Evolutionary conservation across 2,113 vertebrate species (phyloP), one percentile per base, ranked within the genome.

Genomic region (Channa maculata): DNA sequence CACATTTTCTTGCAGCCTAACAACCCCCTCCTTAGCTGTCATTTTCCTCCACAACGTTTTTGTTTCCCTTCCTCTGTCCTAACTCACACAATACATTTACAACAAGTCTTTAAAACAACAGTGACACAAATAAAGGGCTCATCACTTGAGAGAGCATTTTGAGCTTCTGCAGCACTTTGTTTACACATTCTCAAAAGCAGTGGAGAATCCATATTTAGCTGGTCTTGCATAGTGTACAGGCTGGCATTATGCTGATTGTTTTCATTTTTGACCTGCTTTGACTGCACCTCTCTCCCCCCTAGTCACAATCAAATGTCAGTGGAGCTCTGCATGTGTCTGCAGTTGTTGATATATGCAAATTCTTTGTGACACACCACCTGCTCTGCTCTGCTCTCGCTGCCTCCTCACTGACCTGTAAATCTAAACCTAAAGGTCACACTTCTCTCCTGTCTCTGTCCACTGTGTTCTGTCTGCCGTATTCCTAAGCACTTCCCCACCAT

Each of bases 361-460:
- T 39, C 0, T 43, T 53, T 13, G 15, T 8, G 1, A 13, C 1
- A 54, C 8, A 71, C 38, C 24, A 8, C 5, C 49, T 24, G 48
- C 36, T 61, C 15, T 51, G 48, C 36, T 61, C 15, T 51, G 10
- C 48, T 54, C 39, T 24, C 39, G 43, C 43, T 49, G 41, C 41
- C 54, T 14, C 33, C 50, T 13, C 33, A 13, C 49, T 51, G 38
- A 61, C 38, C 15, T 71, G 63, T 59, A 68, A 64, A 53, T 59
- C 53, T 45, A 58, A 62, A 67, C 41, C 46, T 8, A 59, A 57
- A 80, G 77, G 67, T 63, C 51, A 76, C 11, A 2, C 46, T 41
- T 36, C 8, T 44, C 38, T 45, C 48, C 33, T 65, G 45, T 59
- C 59, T 46, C 41, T 15, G 9, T 79, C 24, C 43, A 0, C 57